phyloP scores from a whole-genome alignment of 2,113 vertebrate species.

The Mus pahari region DNA sequence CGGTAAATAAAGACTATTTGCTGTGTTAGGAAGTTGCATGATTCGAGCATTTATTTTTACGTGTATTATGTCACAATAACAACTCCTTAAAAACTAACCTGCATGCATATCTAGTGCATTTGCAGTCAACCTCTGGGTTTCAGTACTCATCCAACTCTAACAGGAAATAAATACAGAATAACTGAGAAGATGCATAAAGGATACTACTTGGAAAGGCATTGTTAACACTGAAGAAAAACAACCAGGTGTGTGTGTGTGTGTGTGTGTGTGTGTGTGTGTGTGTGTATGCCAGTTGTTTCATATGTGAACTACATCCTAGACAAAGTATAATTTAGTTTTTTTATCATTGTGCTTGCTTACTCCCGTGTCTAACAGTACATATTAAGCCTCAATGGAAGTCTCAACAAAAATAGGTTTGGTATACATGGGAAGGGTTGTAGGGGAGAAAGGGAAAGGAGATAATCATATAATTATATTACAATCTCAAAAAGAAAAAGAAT shows the following conservation, averaged over 20 bases:
- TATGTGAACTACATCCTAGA: neutral
- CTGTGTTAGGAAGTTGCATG: neutral
- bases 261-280: neutral
- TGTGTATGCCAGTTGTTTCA: neutral
- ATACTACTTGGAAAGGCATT: neutral
- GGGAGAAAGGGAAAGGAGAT: neutral
- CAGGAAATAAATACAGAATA: neutral
- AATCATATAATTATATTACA: neutral
- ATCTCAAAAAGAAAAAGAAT: neutral
- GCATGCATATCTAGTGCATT: neutral
- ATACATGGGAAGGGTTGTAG: neutral
- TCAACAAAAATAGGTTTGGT: neutral
- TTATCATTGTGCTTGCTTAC: neutral
- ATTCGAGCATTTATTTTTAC: neutral
- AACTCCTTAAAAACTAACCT: neutral
- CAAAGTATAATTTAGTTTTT: neutral
- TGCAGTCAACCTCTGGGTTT: neutral
- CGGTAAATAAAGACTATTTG: neutral
- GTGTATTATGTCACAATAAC: neutral
- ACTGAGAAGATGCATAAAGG: neutral
- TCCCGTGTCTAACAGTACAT: neutral
- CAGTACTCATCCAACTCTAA: neutral
- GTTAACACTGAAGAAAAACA: neutral
- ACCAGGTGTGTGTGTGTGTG: neutral
- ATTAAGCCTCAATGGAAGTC: neutral